Base-by-base conservation (phyloP, 2,113 vertebrate genomes). In the Fregata magnificens region DNA sequence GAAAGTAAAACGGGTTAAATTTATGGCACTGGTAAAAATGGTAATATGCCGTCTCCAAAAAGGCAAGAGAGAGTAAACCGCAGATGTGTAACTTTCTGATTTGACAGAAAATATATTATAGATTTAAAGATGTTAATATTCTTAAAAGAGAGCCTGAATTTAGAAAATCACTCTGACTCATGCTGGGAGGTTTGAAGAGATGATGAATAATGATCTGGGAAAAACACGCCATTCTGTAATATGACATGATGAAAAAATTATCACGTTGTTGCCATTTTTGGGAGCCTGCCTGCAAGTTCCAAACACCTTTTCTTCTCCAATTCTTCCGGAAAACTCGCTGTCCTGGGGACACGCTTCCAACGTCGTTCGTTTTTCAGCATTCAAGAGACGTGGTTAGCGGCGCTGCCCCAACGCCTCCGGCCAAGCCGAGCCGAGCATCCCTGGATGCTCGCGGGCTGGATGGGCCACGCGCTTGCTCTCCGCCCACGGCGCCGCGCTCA, bases 171-270 rank as follows among this genome's bases (percentile, higher is more conserved):
- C 63, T 81, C 55, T 53, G 63, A 82, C 69, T 90, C 82, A 86
- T 6, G 92, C 87, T 65, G 76, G 50, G 88, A 78, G 83, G 79
- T 62, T 80, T 88, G 86, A 84, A 72, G 81, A 94, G 95, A 83
- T 79, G 95, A 81, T 52, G 93, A 91, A 78, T 26, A 91, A 88
- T 7, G 53, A 24, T 22, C 21, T 47, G 89, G 81, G 90, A 90
- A 69, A 82, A 86, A 56, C 25, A 93, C 18, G 21, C 82, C 82
- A 3, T 20, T 82, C 16, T 63, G 77, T 16, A 78, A 72, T 13
- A 28, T 26, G 82, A 56, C 77, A 56, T 8, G n/a, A 78, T 81
- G 69, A 86, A 77, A 72, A 81, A 86, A 71, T 71, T 40, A 76
- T n/a, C 92, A 63, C 69, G 13, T 50, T 50, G 69, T 16, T 69